phyloP scores from a whole-genome alignment of 2,113 vertebrate genomes.

The Neofelis nebulosa region DNA sequence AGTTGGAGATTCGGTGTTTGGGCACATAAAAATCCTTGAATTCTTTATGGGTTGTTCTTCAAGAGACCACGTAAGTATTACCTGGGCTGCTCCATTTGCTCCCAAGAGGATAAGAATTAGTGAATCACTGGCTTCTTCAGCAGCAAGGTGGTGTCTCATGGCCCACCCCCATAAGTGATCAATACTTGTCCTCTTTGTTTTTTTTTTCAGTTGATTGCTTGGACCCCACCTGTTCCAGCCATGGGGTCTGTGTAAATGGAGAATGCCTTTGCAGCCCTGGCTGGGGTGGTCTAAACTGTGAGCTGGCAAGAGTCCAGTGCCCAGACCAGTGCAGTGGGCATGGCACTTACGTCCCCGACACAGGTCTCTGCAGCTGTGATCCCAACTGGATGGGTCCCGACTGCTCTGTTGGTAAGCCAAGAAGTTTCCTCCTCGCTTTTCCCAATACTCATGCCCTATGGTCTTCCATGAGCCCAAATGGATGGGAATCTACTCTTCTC shows the following conservation, averaged over 20 bases:
- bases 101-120: accelerated
- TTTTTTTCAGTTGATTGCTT: constrained; percentile 93
- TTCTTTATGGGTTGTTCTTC: constrained; percentile 6
- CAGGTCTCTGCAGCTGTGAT: constrained; percentile 96
- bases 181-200: background rate
- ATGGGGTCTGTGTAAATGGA: constrained; percentile 96
- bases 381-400: constrained; percentile 99
- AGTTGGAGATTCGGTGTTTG: background rate
- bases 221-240: constrained; percentile 96
- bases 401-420: constrained; percentile 95
- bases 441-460: accelerated
- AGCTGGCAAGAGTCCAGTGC: constrained; percentile 95
- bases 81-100: background rate
- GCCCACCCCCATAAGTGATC: background rate
- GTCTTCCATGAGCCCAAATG: background rate
- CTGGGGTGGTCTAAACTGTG: constrained; percentile 96
- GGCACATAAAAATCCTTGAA: background rate
- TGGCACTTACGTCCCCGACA: constrained; percentile 95
- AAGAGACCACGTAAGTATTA: background rate
- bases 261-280: constrained; percentile 98
- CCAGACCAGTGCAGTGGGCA: constrained; percentile 98
- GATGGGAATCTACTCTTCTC: background rate
- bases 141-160: accelerated
- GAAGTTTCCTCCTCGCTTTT: accelerated
- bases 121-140: accelerated